Evolutionary conservation across 2,888 invertebrate genomes (phyloP).

Genomic region (Sarcophaga variegata): DNA sequence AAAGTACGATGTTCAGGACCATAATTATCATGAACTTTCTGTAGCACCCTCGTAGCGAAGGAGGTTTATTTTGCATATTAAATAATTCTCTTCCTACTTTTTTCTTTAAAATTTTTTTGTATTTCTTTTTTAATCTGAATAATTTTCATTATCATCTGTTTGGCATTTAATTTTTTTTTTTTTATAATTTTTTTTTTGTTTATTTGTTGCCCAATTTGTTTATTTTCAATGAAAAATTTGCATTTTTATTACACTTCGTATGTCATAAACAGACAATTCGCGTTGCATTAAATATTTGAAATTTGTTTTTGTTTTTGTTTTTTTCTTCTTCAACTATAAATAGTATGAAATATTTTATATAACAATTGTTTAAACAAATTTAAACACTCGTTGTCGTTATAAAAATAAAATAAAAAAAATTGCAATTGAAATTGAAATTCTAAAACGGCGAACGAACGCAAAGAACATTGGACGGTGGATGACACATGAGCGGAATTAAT

Average conservation of each 20-base stretch:
- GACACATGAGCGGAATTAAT: neutral
- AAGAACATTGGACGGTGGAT: neutral
- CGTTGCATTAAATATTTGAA: neutral
- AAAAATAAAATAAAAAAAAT: neutral
- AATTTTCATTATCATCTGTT: neutral
- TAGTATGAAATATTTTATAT: neutral
- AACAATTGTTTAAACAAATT: neutral
- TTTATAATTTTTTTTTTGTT: neutral
- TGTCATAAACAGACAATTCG: neutral
- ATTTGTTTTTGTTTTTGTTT: neutral
- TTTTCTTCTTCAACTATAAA: neutral
- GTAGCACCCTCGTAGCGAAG: too few relatives aligned
- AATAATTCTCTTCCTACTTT: too few relatives aligned
- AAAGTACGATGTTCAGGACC: too few relatives aligned
- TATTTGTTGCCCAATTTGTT: neutral
- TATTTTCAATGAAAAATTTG: neutral
- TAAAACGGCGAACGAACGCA: neutral
- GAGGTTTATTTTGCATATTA: too few relatives aligned
- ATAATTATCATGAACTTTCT: too few relatives aligned
- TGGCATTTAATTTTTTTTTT: neutral
- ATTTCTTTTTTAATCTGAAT: too few relatives aligned
- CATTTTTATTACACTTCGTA: neutral
- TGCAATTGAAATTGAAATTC: conserved; percentile 45
- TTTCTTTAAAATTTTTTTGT: too few relatives aligned
- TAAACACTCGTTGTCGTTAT: neutral